Conservation (phyloP, 2,113 vertebrate species). For the Rhabdornis inornatus region DNA sequence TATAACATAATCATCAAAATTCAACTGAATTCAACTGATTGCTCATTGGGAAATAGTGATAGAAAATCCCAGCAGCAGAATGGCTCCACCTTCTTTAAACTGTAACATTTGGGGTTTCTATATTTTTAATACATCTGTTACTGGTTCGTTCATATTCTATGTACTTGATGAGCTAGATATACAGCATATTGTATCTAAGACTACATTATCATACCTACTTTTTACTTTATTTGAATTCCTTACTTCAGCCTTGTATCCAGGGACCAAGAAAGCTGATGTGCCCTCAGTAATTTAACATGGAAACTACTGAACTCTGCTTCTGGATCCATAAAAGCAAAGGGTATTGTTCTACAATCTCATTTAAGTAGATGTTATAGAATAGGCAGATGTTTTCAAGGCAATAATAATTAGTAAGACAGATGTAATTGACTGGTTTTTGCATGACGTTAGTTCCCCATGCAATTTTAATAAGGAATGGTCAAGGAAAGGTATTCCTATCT, state of each 20-base stretch:
- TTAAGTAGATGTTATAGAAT: conserved; percentile 12
- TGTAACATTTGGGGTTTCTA: neutral
- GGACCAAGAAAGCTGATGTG: neutral
- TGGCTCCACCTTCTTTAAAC: conserved; percentile 37
- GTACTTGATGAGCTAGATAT: conserved; percentile 53
- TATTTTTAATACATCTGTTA: conserved; percentile 55
- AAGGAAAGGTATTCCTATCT: neutral
- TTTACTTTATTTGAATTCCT: neutral
- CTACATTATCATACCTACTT: neutral
- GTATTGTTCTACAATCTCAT: neutral
- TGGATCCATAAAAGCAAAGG: neutral
- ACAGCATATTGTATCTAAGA: conserved; percentile 24
- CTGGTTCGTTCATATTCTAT: conserved; percentile 54
- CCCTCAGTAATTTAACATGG: neutral
- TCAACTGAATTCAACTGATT: conserved; percentile 15
- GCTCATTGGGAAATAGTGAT: neutral
- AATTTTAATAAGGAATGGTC: conserved; percentile 28
- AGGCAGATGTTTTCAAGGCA: neutral
- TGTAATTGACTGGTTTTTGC: conserved; percentile 6
- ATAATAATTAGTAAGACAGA: conserved; percentile 30
- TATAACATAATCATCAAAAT: conserved; percentile 19
- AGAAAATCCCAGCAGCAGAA: conserved; percentile 30
- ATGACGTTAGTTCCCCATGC: conserved; percentile 17
- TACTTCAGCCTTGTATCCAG: neutral
- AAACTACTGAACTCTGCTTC: neutral